Conservation (phyloP, 2,113 vertebrate species). For the Urocitellus parryii region DNA sequence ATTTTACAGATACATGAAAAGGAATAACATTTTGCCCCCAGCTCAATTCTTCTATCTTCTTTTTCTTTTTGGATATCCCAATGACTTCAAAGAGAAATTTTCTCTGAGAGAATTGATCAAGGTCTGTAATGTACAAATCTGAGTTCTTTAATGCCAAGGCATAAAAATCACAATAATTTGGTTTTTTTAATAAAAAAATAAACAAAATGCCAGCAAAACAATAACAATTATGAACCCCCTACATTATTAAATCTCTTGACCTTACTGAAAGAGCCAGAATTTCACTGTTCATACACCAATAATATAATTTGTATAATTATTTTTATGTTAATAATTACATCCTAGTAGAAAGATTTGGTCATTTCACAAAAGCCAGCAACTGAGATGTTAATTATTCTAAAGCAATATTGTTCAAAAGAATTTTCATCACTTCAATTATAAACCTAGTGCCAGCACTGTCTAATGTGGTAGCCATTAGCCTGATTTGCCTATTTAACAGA, state of each 20-base stretch:
- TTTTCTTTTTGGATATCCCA: slow-evolving; percentile 76
- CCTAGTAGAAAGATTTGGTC: neutral
- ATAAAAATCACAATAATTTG: slow-evolving; percentile 57
- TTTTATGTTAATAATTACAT: neutral
- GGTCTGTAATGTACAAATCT: slow-evolving; percentile 63
- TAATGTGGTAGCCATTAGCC: neutral
- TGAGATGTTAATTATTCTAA: neutral
- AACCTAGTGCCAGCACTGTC: neutral
- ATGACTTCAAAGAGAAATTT: slow-evolving; percentile 76
- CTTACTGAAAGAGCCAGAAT: neutral
- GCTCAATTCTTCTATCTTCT: slow-evolving; percentile 71
- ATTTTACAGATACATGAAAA: slow-evolving; percentile 81
- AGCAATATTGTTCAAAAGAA: neutral
- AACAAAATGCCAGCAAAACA: neutral
- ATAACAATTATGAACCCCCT: neutral
- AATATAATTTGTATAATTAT: neutral
- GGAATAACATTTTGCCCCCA: slow-evolving; percentile 69
- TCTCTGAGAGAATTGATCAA: slow-evolving; percentile 65
- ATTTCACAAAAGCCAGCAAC: neutral
- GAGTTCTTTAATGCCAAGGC: slow-evolving; percentile 62
- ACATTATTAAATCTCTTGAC: neutral
- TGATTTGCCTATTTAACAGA: neutral
- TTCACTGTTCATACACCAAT: neutral
- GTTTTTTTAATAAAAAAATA: neutral
- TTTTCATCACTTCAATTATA: neutral